Evolutionary conservation across 2,113 vertebrate species (phyloP).

Genomic region (Macquaria australasica): DNA sequence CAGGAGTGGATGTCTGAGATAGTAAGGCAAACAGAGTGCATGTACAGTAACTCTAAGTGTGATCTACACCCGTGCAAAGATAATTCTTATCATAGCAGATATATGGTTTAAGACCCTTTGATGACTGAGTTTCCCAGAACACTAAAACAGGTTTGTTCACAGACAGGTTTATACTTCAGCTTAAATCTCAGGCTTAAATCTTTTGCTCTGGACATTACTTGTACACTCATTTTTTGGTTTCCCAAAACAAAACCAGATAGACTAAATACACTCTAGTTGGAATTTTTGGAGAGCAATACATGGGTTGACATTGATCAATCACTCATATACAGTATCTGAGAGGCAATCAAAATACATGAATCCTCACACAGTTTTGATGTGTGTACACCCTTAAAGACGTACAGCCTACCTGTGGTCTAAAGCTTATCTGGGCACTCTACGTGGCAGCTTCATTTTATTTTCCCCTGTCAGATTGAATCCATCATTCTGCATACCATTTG

Average conservation of each 20-base stretch:
- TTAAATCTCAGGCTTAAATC: conserved; percentile 63
- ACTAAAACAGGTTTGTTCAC: conserved; percentile 40
- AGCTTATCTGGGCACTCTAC: conserved; percentile 32
- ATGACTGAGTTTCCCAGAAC: conserved; percentile 56
- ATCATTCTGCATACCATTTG: conserved; percentile 32
- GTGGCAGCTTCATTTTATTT: conserved; percentile 45
- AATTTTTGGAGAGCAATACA: neutral
- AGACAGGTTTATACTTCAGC: conserved; percentile 58
- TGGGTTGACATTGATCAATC: neutral
- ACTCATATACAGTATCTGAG: neutral
- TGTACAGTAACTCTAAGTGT: conserved; percentile 52
- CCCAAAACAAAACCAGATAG: conserved; percentile 35
- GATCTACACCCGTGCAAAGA: conserved; percentile 71
- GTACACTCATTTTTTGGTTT: conserved; percentile 4
- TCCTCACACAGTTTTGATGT: neutral
- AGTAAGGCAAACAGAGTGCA: conserved; percentile 51
- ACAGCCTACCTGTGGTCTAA: conserved; percentile 21
- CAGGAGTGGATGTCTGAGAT: conserved; percentile 61
- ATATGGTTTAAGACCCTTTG: conserved; percentile 63
- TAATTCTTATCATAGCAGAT: conserved; percentile 75
- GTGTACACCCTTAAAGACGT: neutral
- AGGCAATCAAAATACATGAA: conserved; percentile 9
- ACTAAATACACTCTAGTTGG: conserved; percentile 29
- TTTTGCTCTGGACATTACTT: conserved; percentile 35
- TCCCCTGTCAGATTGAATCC: conserved; percentile 50